A percentile compares a stretch with the other conserved stretches of the same genome.
These are phyloP conservation scores for Selenia dentaria DNA, from an alignment of 2,888 invertebrate genomes.

Conservation along the genomic window DNA sequence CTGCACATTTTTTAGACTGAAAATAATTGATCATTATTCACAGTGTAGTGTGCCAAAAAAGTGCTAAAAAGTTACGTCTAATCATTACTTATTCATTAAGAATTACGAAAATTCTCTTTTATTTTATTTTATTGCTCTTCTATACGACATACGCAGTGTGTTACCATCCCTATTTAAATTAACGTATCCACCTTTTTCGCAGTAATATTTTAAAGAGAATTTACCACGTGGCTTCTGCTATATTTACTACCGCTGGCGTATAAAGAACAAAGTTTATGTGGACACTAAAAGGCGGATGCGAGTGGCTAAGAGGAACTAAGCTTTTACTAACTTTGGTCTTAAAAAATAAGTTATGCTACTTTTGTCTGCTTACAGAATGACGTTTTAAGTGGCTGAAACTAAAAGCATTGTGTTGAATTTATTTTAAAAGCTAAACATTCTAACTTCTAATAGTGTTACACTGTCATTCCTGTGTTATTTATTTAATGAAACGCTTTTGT, in stretches of 20 bases:
- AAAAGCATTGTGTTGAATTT: too few relatives aligned
- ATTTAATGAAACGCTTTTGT: too few relatives aligned
- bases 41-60: too few relatives aligned
- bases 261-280: constrained; percentile 31
- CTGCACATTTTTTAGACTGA: too few relatives aligned
- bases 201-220: constrained; percentile 27
- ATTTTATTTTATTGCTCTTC: too few relatives aligned
- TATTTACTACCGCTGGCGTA: constrained; percentile 6
- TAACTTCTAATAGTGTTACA: too few relatives aligned
- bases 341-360: constrained; percentile 24
- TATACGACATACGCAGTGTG: neutral
- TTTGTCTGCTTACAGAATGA: constrained; percentile 8
- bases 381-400: neutral
- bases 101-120: too few relatives aligned
- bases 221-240: constrained; percentile 20
- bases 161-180: neutral
- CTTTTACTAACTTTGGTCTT: constrained; percentile 21
- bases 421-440: too few relatives aligned
- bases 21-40: too few relatives aligned
- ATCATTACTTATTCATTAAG: too few relatives aligned
- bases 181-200: constrained; percentile 18
- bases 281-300: constrained; percentile 25
- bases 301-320: constrained; percentile 27
- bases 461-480: too few relatives aligned
- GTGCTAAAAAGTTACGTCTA: too few relatives aligned